Evolutionary conservation across 2,888 invertebrate species (phyloP).

Genomic region (Chloroclysta siterata): DNA sequence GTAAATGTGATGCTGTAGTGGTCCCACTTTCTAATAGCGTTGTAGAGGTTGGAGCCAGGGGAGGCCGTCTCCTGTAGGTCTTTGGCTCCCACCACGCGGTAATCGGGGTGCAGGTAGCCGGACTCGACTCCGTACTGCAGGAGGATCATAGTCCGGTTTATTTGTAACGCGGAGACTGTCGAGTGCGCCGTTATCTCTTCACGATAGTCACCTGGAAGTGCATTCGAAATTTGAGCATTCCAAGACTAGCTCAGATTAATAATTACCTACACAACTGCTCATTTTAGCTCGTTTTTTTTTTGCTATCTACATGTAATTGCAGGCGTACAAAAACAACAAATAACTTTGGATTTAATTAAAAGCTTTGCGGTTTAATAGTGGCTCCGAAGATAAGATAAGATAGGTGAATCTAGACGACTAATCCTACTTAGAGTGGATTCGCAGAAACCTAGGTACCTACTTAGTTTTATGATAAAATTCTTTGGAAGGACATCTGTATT

Average conservation of each 20-base stretch:
- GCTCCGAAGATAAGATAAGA: neutral
- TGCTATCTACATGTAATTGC: neutral
- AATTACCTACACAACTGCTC: too few relatives aligned
- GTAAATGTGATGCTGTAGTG: conserved; percentile 53
- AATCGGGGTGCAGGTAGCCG: conserved; percentile 60
- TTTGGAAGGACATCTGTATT: neutral
- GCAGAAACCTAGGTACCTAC: neutral
- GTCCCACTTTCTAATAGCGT: conserved; percentile 54
- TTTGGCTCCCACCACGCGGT: conserved; percentile 61
- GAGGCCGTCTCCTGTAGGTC: conserved; percentile 59
- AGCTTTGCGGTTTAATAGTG: neutral
- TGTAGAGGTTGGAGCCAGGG: conserved; percentile 66
- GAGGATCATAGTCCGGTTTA: conserved; percentile 55
- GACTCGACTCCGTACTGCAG: conserved; percentile 58
- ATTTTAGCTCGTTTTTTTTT: too few relatives aligned
- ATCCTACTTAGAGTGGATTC: neutral
- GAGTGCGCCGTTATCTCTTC: conserved; percentile 53
- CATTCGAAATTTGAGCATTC: neutral
- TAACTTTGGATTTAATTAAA: neutral
- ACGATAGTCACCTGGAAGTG: conserved; percentile 69
- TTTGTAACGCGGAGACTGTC: conserved; percentile 57
- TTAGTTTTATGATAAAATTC: neutral
- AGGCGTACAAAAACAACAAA: neutral
- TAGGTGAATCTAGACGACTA: conserved; percentile 1
- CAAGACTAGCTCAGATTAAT: neutral